phyloP scores from a whole-genome alignment of 2,113 vertebrate species.

The Passer montanus region DNA sequence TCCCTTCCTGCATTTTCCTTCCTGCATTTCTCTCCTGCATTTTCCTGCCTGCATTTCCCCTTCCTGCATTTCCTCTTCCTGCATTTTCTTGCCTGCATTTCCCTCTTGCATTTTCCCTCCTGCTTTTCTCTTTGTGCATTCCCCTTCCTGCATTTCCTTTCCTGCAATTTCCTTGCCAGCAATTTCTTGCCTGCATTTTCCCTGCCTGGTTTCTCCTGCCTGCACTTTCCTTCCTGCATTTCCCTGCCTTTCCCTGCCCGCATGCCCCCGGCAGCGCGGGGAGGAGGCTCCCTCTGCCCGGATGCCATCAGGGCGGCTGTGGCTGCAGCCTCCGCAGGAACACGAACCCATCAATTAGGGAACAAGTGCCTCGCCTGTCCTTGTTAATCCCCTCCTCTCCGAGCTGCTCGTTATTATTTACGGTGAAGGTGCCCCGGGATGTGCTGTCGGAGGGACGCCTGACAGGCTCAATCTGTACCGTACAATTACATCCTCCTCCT shows the following conservation, averaged over 20 bases:
- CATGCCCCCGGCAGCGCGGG: neutral
- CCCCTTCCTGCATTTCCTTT: too few relatives aligned
- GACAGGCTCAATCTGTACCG: neutral
- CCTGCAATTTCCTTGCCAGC: too few relatives aligned
- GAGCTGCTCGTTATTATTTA: slow-evolving; percentile 30
- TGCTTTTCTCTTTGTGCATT: neutral
- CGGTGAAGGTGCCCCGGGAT: neutral
- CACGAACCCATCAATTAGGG: slow-evolving; percentile 13
- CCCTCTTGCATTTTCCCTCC: neutral
- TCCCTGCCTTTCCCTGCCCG: neutral
- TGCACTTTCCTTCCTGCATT: fast-evolving
- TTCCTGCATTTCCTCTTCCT: too few relatives aligned
- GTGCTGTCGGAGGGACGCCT: neutral
- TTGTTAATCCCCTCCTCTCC: slow-evolving; percentile 32
- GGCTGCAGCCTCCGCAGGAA: neutral
- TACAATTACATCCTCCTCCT: neutral
- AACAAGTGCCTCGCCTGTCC: slow-evolving; percentile 7
- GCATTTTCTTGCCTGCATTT: too few relatives aligned
- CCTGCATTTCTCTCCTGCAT: too few relatives aligned
- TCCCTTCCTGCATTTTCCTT: neutral
- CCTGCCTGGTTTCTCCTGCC: neutral
- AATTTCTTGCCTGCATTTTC: neutral
- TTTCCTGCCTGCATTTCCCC: too few relatives aligned
- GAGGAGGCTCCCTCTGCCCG: neutral
- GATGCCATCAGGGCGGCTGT: neutral